These are phyloP conservation scores for Trematomus loennbergii DNA, from an alignment of 2,113 vertebrate genomes.

Conservation along the genomic window DNA sequence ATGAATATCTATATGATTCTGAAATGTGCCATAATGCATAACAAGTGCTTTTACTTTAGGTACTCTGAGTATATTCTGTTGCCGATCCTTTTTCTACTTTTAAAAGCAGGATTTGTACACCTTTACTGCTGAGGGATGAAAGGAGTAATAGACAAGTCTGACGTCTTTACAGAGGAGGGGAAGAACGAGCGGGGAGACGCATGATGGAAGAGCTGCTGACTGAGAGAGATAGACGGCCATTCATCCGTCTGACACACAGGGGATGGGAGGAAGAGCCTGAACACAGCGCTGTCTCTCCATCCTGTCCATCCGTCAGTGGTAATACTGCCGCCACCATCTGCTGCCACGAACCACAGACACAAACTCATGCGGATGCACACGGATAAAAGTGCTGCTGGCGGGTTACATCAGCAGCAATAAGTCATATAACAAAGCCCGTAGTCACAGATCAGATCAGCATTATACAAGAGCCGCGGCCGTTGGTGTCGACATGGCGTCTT, in stretches of 20 bases:
- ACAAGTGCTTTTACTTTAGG: too few relatives aligned
- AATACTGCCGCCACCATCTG: slow-evolving; percentile 74
- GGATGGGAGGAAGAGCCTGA: slow-evolving; percentile 59
- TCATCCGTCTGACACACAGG: slow-evolving; percentile 64
- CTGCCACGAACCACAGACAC: slow-evolving; percentile 54
- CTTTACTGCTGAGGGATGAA: slow-evolving; percentile 33
- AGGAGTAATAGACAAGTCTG: slow-evolving; percentile 65
- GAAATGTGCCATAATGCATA: too few relatives aligned
- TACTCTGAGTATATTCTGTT: too few relatives aligned
- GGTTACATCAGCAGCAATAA: slow-evolving; percentile 70
- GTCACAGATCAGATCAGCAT: slow-evolving; percentile 70
- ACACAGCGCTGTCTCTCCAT: slow-evolving; percentile 44
- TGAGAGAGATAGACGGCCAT: slow-evolving; percentile 69
- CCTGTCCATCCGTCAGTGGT: slow-evolving; percentile 58
- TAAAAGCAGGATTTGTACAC: too few relatives aligned
- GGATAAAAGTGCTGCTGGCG: slow-evolving; percentile 57
- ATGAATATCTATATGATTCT: too few relatives aligned
- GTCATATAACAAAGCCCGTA: slow-evolving; percentile 67
- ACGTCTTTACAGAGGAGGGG: slow-evolving; percentile 71
- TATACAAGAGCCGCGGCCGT: slow-evolving; percentile 25
- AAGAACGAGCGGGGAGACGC: slow-evolving; percentile 57
- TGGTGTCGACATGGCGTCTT: slow-evolving; percentile 37
- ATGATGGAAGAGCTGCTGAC: slow-evolving; percentile 77
- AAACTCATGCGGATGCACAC: slow-evolving; percentile 31
- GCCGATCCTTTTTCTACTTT: too few relatives aligned